phyloP scores from a whole-genome alignment of 1,140 invertebrate genomes.

The Drosophila funebris region DNA sequence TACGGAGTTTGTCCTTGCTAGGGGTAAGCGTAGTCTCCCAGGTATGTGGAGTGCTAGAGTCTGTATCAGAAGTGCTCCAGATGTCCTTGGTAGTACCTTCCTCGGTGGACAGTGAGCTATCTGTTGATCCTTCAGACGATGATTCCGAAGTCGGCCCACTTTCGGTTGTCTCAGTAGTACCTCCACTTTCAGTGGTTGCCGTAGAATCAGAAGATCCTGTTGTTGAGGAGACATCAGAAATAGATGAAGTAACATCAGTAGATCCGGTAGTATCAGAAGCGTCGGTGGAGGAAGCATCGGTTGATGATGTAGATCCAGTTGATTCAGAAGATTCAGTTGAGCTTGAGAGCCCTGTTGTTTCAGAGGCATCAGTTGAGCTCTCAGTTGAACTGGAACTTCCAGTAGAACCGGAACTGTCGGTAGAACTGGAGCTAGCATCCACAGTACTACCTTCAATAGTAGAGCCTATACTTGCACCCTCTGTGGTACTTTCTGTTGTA shows the following conservation, averaged over 20 bases:
- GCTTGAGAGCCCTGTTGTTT: slow-evolving; percentile 25
- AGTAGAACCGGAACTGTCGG: background rate
- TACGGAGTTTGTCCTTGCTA: slow-evolving; percentile 84
- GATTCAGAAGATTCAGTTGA: slow-evolving; percentile 40
- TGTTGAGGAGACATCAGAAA: background rate
- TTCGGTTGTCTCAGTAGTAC: slow-evolving; percentile 15
- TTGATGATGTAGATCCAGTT: slow-evolving; percentile 41
- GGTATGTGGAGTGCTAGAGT: slow-evolving; percentile 83
- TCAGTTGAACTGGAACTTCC: slow-evolving; percentile 31
- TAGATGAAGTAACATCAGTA: slow-evolving; percentile 1
- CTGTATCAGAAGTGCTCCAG: slow-evolving; percentile 77
- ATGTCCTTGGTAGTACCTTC: slow-evolving; percentile 75
- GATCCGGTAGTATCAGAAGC: background rate
- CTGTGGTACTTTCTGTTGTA: slow-evolving; percentile 46
- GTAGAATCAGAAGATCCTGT: background rate
- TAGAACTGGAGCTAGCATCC: background rate
- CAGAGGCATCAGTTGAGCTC: slow-evolving; percentile 40
- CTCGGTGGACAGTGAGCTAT: slow-evolving; percentile 63
- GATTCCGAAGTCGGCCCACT: slow-evolving; percentile 34
- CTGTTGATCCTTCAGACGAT: slow-evolving; percentile 50
- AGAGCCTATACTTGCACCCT: slow-evolving; percentile 1
- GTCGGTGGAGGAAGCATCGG: slow-evolving; percentile 25
- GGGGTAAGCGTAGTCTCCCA: slow-evolving; percentile 84
- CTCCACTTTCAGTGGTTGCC: slow-evolving; percentile 19
- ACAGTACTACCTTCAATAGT: no score